Evolutionary conservation across 2,888 invertebrate genomes (phyloP).

Genomic region (Acanthosepion esculentum): DNA sequence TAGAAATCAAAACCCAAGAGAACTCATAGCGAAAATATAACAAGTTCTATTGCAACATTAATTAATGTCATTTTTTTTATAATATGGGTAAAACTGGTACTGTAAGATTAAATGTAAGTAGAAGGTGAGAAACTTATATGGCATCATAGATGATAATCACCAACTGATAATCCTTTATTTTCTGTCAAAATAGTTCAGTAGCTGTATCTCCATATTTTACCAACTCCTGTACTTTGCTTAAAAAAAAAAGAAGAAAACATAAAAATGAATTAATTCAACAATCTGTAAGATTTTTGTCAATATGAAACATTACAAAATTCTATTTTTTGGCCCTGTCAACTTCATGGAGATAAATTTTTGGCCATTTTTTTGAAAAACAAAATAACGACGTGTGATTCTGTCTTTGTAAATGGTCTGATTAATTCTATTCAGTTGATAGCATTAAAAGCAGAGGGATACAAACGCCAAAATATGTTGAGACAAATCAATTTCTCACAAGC

Average conservation of each 20-base stretch:
- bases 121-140: no score
- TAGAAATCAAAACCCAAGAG: no score
- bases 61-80: no score
- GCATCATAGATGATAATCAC: no score
- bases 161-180: background rate
- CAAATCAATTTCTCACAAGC: background rate
- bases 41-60: no score
- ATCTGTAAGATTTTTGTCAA: background rate
- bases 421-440: background rate
- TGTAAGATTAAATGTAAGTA: no score
- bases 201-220: background rate
- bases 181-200: background rate
- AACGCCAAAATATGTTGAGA: background rate
- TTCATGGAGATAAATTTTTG: background rate
- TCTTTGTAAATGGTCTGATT: background rate
- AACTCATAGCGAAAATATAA: no score
- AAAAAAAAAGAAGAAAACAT: background rate
- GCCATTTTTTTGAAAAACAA: background rate
- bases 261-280: background rate
- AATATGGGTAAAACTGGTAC: no score
- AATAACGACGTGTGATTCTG: background rate
- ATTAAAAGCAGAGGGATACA: background rate
- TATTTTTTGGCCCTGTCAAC: background rate
- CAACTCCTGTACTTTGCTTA: background rate
- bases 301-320: background rate